These are phyloP conservation scores for Drosophila arizonae DNA, from an alignment of 1,140 invertebrate species.

Conservation along the genomic window DNA sequence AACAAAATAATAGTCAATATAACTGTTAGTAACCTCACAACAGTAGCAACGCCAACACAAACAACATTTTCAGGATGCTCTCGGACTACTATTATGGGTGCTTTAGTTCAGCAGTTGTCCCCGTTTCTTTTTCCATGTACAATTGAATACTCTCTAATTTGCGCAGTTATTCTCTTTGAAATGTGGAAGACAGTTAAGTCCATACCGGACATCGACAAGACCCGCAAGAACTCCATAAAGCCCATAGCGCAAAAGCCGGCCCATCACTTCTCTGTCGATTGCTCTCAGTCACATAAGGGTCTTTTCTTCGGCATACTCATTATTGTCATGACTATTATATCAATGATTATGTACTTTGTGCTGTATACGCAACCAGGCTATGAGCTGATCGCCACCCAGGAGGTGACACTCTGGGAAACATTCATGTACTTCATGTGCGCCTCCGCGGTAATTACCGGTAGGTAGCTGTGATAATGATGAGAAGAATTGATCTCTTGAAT, in stretches of 20 bases:
- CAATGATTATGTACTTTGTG: slow-evolving; percentile 95
- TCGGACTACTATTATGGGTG: slow-evolving; percentile 86
- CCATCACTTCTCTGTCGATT: slow-evolving; percentile 94
- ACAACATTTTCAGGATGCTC: slow-evolving; percentile 76
- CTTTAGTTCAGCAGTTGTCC: slow-evolving; percentile 90
- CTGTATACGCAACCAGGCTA: slow-evolving; percentile 88
- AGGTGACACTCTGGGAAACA: slow-evolving; percentile 90
- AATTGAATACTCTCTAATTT: slow-evolving; percentile 93
- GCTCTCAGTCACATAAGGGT: slow-evolving; percentile 93
- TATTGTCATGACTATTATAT: slow-evolving; percentile 93
- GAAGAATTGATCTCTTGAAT: background rate
- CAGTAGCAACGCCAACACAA: slow-evolving; percentile 25
- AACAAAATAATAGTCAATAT: slow-evolving; percentile 50
- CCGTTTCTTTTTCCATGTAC: slow-evolving; percentile 95
- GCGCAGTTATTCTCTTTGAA: slow-evolving; percentile 92
- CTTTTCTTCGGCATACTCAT: slow-evolving; percentile 93
- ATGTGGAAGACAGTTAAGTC: slow-evolving; percentile 90
- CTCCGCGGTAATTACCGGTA: slow-evolving; percentile 71
- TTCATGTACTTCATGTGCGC: slow-evolving; percentile 85
- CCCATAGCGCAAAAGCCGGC: slow-evolving; percentile 79
- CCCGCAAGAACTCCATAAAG: slow-evolving; percentile 73
- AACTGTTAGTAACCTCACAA: slow-evolving; percentile 36
- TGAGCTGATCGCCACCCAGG: slow-evolving; percentile 87
- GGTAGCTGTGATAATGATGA: background rate
- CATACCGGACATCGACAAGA: slow-evolving; percentile 76